A percentile compares a stretch with the other conserved stretches of the same genome.
Evolutionary conservation across 2,797 vertebrate species (phyloP).

Genomic region (Microctenopoma stevenorrisi): DNA sequence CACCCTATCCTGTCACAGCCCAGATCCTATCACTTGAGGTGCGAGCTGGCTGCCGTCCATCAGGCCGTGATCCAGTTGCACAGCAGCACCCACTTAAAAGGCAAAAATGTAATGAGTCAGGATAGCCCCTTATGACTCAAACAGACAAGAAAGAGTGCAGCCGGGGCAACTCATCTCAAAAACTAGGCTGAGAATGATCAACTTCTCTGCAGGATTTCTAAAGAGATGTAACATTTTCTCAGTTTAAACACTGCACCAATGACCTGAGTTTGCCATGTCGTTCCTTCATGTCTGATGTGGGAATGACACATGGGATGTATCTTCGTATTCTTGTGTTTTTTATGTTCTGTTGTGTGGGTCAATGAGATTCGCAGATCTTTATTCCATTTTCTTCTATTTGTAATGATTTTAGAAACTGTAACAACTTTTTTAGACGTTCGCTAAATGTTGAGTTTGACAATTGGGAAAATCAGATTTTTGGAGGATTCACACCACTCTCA

Average conservation of each 20-base stretch:
- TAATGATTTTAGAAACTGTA: too few species aligned
- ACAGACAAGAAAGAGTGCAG: slow-evolving; percentile 42
- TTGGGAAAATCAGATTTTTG: background rate
- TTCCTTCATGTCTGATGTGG: too few species aligned
- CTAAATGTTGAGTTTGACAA: too few species aligned
- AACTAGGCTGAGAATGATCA: background rate
- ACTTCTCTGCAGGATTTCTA: background rate
- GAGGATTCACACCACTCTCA: background rate
- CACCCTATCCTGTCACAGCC: slow-evolving; percentile 11
- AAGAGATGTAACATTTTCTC: too few species aligned
- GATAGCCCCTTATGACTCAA: slow-evolving; percentile 47
- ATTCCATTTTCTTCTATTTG: too few species aligned
- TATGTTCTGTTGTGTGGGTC: too few species aligned
- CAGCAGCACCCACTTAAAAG: slow-evolving; percentile 57
- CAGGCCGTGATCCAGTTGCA: slow-evolving; percentile 62
- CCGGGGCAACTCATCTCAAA: background rate
- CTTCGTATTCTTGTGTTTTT: too few species aligned
- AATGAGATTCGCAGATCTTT: background rate
- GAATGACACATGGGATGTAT: too few species aligned
- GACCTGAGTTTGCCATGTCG: too few species aligned
- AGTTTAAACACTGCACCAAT: too few species aligned
- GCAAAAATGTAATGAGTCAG: slow-evolving; percentile 65
- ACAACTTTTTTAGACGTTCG: too few species aligned
- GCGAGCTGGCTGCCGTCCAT: slow-evolving; percentile 66
- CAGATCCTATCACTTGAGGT: slow-evolving; percentile 54